Percentiles rank a stretch among this genome's conserved stretches.
phyloP scores from a whole-genome alignment of 2,888 invertebrate genomes.

The Temnothorax ravouxi region DNA sequence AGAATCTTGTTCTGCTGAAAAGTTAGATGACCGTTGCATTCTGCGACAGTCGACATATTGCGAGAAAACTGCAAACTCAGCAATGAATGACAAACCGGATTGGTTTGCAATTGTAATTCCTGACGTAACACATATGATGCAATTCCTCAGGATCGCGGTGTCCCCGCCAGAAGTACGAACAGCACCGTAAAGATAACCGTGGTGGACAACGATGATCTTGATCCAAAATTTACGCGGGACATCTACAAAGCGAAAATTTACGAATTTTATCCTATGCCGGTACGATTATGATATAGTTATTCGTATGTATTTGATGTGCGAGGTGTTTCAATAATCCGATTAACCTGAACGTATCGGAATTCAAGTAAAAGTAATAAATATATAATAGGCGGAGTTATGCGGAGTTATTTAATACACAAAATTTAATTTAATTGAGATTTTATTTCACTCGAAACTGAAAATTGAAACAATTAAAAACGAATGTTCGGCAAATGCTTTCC shows the following conservation, averaged over 20 bases:
- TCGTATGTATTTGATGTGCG: neutral
- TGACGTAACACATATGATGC: slow-evolving; percentile 18
- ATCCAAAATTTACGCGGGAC: slow-evolving; percentile 93
- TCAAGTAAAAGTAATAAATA: neutral
- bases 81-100: slow-evolving; percentile 10
- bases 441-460: neutral
- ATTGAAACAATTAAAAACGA: neutral
- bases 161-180: slow-evolving; percentile 91
- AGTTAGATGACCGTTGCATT: slow-evolving; percentile 4
- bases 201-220: slow-evolving; percentile 93
- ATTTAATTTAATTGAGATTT: slow-evolving; percentile 1
- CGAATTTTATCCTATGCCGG: slow-evolving; percentile 94
- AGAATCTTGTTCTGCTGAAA: neutral
- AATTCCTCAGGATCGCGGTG: slow-evolving; percentile 91
- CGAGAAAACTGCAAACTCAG: slow-evolving; percentile 23
- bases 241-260: slow-evolving; percentile 93
- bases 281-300: slow-evolving; percentile 82
- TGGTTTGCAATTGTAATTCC: neutral
- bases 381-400: neutral
- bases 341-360: neutral
- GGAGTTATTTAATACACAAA: neutral
- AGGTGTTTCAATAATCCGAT: neutral
- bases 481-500: neutral
- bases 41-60: neutral
- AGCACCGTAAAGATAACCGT: slow-evolving; percentile 91